Evolutionary conservation across 2,888 invertebrate species (phyloP).

Genomic region (Fragum whitleyi): DNA sequence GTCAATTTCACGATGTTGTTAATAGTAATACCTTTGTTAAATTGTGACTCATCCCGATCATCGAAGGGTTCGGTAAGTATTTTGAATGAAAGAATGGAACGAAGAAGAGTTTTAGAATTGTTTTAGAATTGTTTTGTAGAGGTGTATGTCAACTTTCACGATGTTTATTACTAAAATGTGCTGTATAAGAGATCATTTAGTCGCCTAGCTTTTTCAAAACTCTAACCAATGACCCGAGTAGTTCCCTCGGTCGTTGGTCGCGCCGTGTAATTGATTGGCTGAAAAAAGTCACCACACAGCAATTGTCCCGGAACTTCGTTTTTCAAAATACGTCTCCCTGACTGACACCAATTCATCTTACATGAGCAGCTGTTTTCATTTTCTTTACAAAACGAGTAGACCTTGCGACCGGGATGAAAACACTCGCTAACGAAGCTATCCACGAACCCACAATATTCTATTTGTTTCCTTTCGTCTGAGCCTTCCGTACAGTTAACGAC

Average conservation of each 20-base stretch:
- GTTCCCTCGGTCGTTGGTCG: neutral
- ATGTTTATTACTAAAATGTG: too few species aligned
- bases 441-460: neutral
- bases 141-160: too few species aligned
- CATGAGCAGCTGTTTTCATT: neutral
- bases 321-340: neutral
- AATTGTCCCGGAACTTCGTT: neutral
- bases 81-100: too few species aligned
- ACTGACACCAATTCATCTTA: conserved; percentile 16
- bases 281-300: neutral
- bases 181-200: too few species aligned
- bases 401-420: neutral
- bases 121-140: too few species aligned
- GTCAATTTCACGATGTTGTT: too few species aligned
- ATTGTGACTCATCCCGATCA: too few species aligned
- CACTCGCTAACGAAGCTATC: neutral
- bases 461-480: neutral
- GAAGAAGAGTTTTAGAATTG: too few species aligned
- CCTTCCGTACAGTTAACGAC: neutral
- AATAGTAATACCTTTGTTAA: too few species aligned
- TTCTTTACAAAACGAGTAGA: neutral
- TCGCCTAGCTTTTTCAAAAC: too few species aligned
- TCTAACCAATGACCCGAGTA: too few species aligned
- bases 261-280: neutral
- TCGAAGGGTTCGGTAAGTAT: too few species aligned